Evolutionary conservation across 2,888 invertebrate genomes (phyloP).

Genomic region (Branchipolynoe longqiensis): DNA sequence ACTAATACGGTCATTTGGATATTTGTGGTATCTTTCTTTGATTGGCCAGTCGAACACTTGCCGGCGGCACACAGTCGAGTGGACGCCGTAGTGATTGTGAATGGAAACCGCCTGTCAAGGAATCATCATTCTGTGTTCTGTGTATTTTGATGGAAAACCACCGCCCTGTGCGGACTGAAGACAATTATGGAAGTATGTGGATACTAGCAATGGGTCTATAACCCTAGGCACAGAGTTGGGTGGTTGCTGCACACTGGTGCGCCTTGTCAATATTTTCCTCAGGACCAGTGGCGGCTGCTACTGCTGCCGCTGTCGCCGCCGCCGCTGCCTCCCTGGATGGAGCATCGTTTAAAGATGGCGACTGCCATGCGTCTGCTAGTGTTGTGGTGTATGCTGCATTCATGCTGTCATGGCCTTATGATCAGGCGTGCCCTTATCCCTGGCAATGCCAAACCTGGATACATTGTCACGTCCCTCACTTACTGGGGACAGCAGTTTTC

Average conservation of each 20-base stretch:
- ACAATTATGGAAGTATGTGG: background rate
- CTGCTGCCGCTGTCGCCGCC: conserved; percentile 4
- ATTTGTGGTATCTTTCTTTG: conserved; percentile 11
- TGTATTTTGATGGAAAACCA: conserved; percentile 31
- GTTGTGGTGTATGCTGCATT: conserved; percentile 25
- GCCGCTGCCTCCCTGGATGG: conserved; percentile 22
- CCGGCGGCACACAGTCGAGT: conserved; percentile 22
- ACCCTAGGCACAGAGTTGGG: background rate
- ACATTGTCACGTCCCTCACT: conserved; percentile 62
- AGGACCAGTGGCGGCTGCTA: background rate
- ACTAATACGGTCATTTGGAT: conserved; percentile 31
- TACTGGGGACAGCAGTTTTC: conserved; percentile 63
- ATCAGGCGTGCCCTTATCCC: conserved; percentile 61
- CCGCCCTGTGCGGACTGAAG: background rate
- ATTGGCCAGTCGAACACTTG: background rate
- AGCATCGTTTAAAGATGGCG: conserved; percentile 41
- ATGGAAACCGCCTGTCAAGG: conserved; percentile 3
- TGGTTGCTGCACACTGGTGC: background rate
- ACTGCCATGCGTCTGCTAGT: conserved; percentile 31
- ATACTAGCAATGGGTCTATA: conserved; percentile 29
- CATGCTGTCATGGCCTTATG: conserved; percentile 51
- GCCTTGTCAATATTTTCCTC: background rate
- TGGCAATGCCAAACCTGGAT: conserved; percentile 63
- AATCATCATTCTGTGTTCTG: conserved; percentile 16
- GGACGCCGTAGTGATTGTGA: conserved; percentile 13